phyloP scores from a whole-genome alignment of 2,888 invertebrate species.

The Charanyca ferruginea region DNA sequence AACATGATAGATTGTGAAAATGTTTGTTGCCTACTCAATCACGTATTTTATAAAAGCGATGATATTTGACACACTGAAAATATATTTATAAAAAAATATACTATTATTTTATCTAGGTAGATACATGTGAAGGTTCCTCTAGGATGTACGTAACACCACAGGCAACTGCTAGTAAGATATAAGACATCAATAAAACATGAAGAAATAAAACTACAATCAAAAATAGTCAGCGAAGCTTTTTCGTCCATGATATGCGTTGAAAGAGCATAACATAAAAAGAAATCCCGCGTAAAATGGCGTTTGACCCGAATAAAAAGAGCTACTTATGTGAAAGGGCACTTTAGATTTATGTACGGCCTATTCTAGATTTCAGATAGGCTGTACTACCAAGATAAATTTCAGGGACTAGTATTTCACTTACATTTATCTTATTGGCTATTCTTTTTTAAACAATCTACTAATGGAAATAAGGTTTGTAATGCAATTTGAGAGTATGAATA shows the following conservation, averaged over 20 bases:
- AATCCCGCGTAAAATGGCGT: conserved; percentile 42
- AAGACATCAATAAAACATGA: conserved; percentile 29
- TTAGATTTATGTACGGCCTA: conserved; percentile 56
- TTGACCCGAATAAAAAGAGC: conserved; percentile 55
- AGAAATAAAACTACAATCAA: conserved; percentile 29
- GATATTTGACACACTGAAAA: no score
- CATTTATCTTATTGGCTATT: conserved; percentile 11
- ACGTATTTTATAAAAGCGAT: no score
- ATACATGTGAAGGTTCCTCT: not conserved
- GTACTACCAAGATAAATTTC: conserved; percentile 44
- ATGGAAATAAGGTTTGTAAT: not conserved
- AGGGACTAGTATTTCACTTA: conserved; percentile 32
- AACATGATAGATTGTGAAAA: no score
- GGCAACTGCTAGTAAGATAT: not conserved
- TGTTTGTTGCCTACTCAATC: no score
- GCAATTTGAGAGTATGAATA: not conserved
- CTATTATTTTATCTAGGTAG: not conserved
- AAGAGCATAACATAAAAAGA: conserved; percentile 53
- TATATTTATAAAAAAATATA: no score
- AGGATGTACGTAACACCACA: not conserved
- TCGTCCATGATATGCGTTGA: conserved; percentile 41
- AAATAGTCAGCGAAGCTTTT: conserved; percentile 35
- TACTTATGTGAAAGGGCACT: conserved; percentile 55
- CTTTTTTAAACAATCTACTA: conserved; percentile 10
- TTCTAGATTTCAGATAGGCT: conserved; percentile 56